phyloP scores from a whole-genome alignment of 2,888 invertebrate species.

The Lampropteryx suffumata region DNA sequence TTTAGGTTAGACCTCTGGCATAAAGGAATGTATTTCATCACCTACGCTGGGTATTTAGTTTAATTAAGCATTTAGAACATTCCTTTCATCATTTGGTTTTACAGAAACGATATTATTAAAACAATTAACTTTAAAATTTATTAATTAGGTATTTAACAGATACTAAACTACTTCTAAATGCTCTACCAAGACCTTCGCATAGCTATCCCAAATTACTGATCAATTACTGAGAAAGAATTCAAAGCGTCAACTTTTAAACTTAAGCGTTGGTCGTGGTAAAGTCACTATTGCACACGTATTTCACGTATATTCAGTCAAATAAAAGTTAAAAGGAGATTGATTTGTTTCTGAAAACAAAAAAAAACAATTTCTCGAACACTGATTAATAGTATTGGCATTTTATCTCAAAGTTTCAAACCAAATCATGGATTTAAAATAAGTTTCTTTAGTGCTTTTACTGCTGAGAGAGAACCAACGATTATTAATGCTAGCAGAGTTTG shows the following conservation, averaged over 20 bases:
- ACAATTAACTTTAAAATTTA: neutral
- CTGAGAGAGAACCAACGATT: too few species aligned
- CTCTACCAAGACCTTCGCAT: slow-evolving; percentile 11
- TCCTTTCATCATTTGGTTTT: slow-evolving; percentile 19
- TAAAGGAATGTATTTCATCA: slow-evolving; percentile 35
- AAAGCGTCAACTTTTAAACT: neutral
- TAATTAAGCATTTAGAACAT: slow-evolving; percentile 24
- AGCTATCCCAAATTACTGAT: neutral
- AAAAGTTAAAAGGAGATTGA: too few species aligned
- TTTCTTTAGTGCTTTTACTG: neutral
- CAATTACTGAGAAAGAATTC: neutral
- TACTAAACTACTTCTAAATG: neutral
- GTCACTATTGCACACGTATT: slow-evolving; percentile 1
- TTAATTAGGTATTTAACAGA: neutral
- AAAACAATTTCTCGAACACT: neutral
- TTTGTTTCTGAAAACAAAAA: too few species aligned
- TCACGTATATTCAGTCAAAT: slow-evolving; percentile 11
- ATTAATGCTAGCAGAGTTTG: too few species aligned
- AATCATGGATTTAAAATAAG: neutral
- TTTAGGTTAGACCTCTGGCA: slow-evolving; percentile 27
- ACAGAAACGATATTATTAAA: slow-evolving; percentile 11
- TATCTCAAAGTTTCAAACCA: neutral
- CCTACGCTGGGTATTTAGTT: slow-evolving; percentile 20
- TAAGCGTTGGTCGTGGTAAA: slow-evolving; percentile 9
- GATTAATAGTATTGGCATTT: neutral